Conservation (phyloP, 2,113 vertebrate species). For the Astur gentilis region DNA sequence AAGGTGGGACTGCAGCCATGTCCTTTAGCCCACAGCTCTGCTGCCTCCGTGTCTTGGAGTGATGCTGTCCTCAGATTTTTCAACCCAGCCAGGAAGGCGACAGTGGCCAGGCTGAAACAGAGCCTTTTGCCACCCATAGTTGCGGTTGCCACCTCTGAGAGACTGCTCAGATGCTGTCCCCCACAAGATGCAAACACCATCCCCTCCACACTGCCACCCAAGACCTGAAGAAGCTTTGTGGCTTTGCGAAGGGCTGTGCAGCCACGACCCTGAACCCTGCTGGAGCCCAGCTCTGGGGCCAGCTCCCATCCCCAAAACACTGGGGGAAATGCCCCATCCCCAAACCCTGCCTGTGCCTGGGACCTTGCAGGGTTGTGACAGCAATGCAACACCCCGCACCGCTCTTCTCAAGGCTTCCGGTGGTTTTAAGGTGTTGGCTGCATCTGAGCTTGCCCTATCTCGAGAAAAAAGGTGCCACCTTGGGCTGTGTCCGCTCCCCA, state of each 20-base stretch:
- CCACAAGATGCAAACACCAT: too few relatives aligned
- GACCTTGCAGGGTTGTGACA: not conserved
- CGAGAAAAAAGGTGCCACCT: fast-evolving
- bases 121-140: not conserved
- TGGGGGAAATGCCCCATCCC: too few relatives aligned
- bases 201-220: fast-evolving
- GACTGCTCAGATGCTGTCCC: not conserved
- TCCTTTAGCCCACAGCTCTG: not conserved
- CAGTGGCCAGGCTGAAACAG: fast-evolving
- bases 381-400: fast-evolving
- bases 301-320: not conserved
- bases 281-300: fast-evolving
- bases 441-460: not conserved
- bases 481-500: not conserved
- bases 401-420: not conserved
- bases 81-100: not conserved
- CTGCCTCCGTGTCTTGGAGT: fast-evolving
- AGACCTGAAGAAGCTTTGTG: not conserved
- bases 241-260: not conserved
- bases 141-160: not conserved
- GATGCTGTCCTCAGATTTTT: not conserved
- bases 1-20: fast-evolving
- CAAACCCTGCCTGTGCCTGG: not conserved
- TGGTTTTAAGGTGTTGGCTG: not conserved
- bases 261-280: fast-evolving